phyloP scores from a whole-genome alignment of 2,797 vertebrate species.

The Somateria mollissima region DNA sequence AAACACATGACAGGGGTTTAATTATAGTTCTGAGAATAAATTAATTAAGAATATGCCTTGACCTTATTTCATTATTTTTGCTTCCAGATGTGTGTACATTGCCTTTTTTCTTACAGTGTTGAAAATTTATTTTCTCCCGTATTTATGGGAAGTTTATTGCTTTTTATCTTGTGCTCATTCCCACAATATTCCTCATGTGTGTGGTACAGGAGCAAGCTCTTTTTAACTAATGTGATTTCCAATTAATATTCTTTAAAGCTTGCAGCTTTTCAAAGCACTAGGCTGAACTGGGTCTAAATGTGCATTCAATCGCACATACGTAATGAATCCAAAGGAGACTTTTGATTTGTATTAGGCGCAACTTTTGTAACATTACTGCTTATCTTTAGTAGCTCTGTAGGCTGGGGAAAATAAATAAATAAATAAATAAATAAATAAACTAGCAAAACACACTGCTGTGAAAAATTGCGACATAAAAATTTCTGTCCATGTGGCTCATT shows the following conservation, averaged over 20 bases:
- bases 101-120: background rate
- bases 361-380: background rate
- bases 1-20: background rate
- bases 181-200: background rate
- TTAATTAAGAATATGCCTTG: background rate
- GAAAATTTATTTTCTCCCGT: background rate
- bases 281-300: background rate
- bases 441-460: background rate
- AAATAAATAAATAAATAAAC: too few relatives aligned
- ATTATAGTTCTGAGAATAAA: background rate
- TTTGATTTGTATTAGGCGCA: background rate
- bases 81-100: background rate
- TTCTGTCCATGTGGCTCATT: fast-evolving
- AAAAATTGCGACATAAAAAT: background rate
- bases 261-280: background rate
- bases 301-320: background rate
- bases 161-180: background rate
- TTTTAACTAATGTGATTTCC: background rate
- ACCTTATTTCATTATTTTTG: background rate
- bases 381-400: too few relatives aligned
- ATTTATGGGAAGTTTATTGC: background rate
- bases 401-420: too few relatives aligned
- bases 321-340: background rate
- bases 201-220: background rate
- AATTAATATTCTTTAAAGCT: background rate